A percentile compares a stretch with the other conserved stretches of the same genome.
phyloP scores from a whole-genome alignment of 2,888 invertebrate genomes.

The Drosophila imparisetae region DNA sequence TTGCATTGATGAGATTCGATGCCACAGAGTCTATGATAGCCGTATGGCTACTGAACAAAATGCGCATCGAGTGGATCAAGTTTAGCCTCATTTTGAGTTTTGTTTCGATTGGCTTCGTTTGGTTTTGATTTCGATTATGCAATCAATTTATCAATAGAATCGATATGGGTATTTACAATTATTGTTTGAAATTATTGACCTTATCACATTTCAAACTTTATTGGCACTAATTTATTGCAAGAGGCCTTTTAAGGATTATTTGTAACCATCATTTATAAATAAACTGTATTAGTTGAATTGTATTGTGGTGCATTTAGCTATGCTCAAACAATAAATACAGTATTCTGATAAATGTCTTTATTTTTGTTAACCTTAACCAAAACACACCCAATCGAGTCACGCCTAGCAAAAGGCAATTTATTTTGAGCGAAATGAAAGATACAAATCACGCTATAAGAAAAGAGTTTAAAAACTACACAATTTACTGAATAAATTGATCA shows the following conservation, averaged over 20 bases:
- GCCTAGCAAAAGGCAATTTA: slow-evolving; percentile 15
- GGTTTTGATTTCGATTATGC: slow-evolving; percentile 37
- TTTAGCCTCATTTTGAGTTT: slow-evolving; percentile 16
- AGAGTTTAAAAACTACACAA: slow-evolving; percentile 16
- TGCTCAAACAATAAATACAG: slow-evolving; percentile 4
- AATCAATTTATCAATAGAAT: slow-evolving; percentile 17
- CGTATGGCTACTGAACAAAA: slow-evolving; percentile 44
- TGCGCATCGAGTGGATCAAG: not conserved
- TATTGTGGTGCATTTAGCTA: slow-evolving; percentile 8
- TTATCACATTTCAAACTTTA: slow-evolving; percentile 44
- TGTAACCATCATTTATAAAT: slow-evolving; percentile 8
- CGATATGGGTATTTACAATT: slow-evolving; percentile 1
- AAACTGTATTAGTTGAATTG: slow-evolving; percentile 32
- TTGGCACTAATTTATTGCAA: slow-evolving; percentile 35
- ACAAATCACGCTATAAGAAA: slow-evolving; percentile 18
- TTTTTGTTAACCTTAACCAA: slow-evolving; percentile 30
- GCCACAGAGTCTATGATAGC: slow-evolving; percentile 28
- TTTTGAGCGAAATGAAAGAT: slow-evolving; percentile 14
- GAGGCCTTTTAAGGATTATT: slow-evolving; percentile 20
- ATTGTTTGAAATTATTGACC: slow-evolving; percentile 43
- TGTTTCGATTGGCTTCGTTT: slow-evolving; percentile 11
- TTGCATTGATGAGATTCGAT: slow-evolving; percentile 68
- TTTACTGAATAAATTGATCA: slow-evolving; percentile 24
- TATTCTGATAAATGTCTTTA: not conserved
- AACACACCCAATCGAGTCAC: slow-evolving; percentile 37